Base-by-base conservation (phyloP, 2,888 invertebrate species). In the Apoderus coryli region DNA sequence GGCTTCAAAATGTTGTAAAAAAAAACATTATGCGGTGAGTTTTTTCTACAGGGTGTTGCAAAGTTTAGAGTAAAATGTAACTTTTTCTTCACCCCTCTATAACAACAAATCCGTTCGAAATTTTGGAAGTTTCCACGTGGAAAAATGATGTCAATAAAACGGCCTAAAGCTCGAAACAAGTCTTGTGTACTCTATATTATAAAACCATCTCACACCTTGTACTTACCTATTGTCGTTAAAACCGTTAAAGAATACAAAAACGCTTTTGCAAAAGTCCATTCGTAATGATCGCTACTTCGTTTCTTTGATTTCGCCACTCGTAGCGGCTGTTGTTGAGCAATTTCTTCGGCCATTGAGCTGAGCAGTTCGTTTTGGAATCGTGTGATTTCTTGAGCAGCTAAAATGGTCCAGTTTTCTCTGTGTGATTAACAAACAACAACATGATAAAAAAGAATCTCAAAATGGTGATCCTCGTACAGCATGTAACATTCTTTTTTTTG, bases 221-320 rank as follows among this genome's bases (percentile, higher is more conserved):
- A 64, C 77, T 76, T 57, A 85, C 85, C 85, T 54, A 85, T 82
- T 37, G 85, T 92, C 28, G 90, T 92, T 47, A 93, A 69, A 41
- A 93, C 88, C 19, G 92, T 92, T 44, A 93, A 69, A 12, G 90
- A 90, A 61, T 92, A 93, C 47, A 93, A 74, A 62, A 93, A 92
- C 31, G 92, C 86, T 49, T 79, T 74, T 32, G 85, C 82, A 56
- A 85, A 76, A 56, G 79, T 84, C 85, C 85, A 86, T 56, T 85
- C 82, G 54, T 76, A 72, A 45, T 76, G 40, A 4, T 52, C 53
- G 4, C 32, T 32, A n/a, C 38, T 60, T 59, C 57, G 63, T 55
- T 56, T 60, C 56, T 42, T 53, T 50, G 43, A 59, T 59, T 49
- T 52, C 33, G 48, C 44, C 22, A 54, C 53, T 33, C 49, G 49